Percentiles rank a stretch among this genome's conserved stretches.
These are phyloP conservation scores for Pluvianellus socialis DNA, from an alignment of 2,113 vertebrate genomes.

Conservation along the genomic window DNA sequence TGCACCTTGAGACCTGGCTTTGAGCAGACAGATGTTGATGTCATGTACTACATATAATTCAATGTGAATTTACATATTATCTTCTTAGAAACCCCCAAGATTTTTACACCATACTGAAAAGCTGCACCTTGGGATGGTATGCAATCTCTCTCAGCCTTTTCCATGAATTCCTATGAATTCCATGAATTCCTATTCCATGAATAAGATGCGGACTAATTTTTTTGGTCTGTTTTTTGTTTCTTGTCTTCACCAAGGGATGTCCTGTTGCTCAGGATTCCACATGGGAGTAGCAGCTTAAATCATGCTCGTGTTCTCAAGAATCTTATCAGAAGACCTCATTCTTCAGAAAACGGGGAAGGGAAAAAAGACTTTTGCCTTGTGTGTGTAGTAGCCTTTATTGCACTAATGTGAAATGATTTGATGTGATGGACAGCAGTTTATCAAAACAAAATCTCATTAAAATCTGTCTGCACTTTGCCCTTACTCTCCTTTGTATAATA, in stretches of 20 bases:
- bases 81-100: not conserved
- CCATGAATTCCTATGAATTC: too few species aligned
- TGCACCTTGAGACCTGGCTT: not conserved
- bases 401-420: constrained; percentile 66
- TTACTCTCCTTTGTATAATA: constrained; percentile 57
- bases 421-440: constrained; percentile 72
- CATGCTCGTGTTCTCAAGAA: not conserved
- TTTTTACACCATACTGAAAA: not conserved
- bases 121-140: not conserved
- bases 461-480: constrained; percentile 63
- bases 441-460: constrained; percentile 80
- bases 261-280: not conserved
- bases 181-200: too few species aligned
- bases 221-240: not conserved
- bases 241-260: not conserved
- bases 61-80: not conserved
- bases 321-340: not conserved
- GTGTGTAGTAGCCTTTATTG: constrained; percentile 30
- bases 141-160: not conserved
- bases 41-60: not conserved
- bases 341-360: not conserved
- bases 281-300: not conserved
- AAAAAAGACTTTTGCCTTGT: constrained; percentile 45
- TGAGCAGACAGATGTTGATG: not conserved
- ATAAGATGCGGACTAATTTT: not conserved